A percentile compares a stretch with the other conserved stretches of the same genome.
phyloP scores from a whole-genome alignment of 2,888 invertebrate genomes.

The Mimumesa dahlbomi region DNA sequence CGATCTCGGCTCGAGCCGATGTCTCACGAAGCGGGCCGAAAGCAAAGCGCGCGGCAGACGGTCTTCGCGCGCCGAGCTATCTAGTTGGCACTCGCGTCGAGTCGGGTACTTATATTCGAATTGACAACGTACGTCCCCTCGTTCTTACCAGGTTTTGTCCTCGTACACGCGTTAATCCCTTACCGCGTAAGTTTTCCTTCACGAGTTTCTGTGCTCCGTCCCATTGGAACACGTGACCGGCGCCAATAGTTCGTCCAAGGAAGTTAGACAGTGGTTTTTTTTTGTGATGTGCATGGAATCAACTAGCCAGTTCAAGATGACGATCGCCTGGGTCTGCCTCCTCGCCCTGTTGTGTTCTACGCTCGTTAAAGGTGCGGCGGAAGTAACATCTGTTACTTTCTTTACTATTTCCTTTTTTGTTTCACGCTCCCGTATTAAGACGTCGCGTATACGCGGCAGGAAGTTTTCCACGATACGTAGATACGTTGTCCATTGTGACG shows the following conservation, averaged over 20 bases:
- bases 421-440: not conserved
- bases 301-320: constrained; percentile 54
- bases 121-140: constrained; percentile 44
- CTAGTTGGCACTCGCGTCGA: constrained; percentile 64
- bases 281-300: constrained; percentile 56
- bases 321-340: constrained; percentile 69
- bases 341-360: constrained; percentile 67
- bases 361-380: constrained; percentile 71
- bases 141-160: constrained; percentile 28
- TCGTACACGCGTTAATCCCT: constrained; percentile 19
- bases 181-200: constrained; percentile 7
- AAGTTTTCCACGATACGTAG: no score
- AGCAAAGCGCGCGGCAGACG: constrained; percentile 77
- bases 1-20: constrained; percentile 69
- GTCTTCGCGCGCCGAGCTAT: constrained; percentile 78
- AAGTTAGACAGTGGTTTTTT: constrained; percentile 55
- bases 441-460: no score
- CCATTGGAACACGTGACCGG: constrained; percentile 29
- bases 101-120: constrained; percentile 47
- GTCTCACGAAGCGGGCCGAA: constrained; percentile 72
- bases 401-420: not conserved
- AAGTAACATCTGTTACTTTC: constrained; percentile 8
- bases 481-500: not conserved
- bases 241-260: constrained; percentile 17
- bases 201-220: constrained; percentile 40